phyloP scores from a whole-genome alignment of 2,888 invertebrate species.

The Chydorus sphaericus region DNA sequence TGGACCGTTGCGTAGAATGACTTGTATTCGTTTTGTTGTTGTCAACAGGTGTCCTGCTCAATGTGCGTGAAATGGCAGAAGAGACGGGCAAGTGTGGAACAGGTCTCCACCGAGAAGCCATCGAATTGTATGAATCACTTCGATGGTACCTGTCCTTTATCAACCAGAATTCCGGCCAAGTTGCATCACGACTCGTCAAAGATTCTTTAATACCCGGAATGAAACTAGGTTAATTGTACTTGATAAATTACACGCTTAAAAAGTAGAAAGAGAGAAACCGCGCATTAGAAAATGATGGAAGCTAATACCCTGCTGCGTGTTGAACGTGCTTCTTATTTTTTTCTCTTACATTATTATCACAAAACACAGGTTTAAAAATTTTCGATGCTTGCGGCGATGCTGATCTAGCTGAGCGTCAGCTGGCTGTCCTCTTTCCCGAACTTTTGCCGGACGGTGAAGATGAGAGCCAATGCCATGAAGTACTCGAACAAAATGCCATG shows the following conservation, averaged over 20 bases:
- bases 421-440: conserved; percentile 11
- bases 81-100: conserved; percentile 1
- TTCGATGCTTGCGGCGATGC: conserved; percentile 18
- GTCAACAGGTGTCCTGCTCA: conserved; percentile 7
- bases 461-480: background rate
- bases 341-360: background rate
- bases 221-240: conserved; percentile 23
- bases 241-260: too few relatives aligned
- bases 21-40: background rate
- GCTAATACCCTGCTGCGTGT: too few relatives aligned
- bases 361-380: conserved; percentile 13
- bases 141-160: conserved; percentile 10
- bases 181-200: conserved; percentile 17
- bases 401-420: conserved; percentile 14
- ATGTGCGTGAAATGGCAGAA: conserved; percentile 6
- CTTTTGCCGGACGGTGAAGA: background rate
- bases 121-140: conserved; percentile 13
- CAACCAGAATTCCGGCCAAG: conserved; percentile 15
- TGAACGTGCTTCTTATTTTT: background rate
- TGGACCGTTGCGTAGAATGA: background rate
- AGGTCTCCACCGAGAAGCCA: conserved; percentile 11
- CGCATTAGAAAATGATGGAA: too few relatives aligned
- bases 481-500: background rate
- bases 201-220: conserved; percentile 28
- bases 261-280: too few relatives aligned